These are phyloP conservation scores for Leptogaster cylindrica DNA, from an alignment of 2,888 invertebrate genomes.

Conservation along the genomic window DNA sequence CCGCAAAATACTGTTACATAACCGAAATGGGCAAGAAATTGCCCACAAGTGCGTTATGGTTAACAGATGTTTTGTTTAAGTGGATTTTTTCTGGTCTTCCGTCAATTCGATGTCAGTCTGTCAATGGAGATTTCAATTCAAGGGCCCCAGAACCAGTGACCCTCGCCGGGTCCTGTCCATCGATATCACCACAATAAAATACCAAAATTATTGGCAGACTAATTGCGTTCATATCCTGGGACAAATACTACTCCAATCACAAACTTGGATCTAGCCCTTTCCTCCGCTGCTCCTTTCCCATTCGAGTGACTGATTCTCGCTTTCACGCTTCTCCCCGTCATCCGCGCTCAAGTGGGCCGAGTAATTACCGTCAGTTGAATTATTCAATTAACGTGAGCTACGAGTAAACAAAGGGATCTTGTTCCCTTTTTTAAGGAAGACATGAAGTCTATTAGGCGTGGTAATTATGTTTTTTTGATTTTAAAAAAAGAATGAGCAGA, in stretches of 20 bases:
- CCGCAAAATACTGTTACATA: conserved; percentile 46
- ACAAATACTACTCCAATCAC: too few species aligned
- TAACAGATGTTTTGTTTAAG: conserved; percentile 42
- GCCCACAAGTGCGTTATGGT: conserved; percentile 27
- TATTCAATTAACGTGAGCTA: conserved; percentile 42
- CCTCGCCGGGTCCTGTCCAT: too few species aligned
- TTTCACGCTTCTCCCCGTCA: conserved; percentile 1
- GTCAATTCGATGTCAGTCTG: conserved; percentile 10
- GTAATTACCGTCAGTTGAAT: conserved; percentile 45
- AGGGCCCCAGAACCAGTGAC: too few species aligned
- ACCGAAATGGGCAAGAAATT: conserved; percentile 33
- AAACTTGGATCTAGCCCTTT: too few species aligned
- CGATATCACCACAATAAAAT: conserved; percentile 29
- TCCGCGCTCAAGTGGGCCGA: conserved; percentile 36
- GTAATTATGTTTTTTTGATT: too few species aligned
- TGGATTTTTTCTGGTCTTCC: conserved; percentile 22
- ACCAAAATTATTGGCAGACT: conserved; percentile 14
- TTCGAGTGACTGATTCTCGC: background rate
- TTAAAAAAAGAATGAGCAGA: too few species aligned
- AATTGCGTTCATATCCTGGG: too few species aligned
- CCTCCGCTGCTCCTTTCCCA: too few species aligned
- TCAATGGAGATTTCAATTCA: too few species aligned
- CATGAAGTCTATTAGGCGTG: too few species aligned
- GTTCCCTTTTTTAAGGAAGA: too few species aligned
- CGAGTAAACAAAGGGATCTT: conserved; percentile 37